Base-by-base conservation (phyloP, 2,888 invertebrate genomes). In the Standfussiana lucernea region DNA sequence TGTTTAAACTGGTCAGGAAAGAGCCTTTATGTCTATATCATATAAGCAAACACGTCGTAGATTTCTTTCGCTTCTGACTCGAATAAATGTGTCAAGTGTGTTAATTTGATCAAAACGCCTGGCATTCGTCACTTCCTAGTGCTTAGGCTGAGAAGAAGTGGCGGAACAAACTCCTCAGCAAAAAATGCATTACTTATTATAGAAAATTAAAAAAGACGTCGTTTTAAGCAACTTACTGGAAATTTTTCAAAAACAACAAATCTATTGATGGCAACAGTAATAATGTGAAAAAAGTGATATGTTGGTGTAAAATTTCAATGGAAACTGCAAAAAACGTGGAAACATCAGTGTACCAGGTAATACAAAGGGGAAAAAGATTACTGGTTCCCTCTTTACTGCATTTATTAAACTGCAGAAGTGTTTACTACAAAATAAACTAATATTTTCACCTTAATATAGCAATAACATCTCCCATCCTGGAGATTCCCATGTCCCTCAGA, bases 401-500 rank as follows among this genome's bases (percentile, higher is more conserved):
- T 28, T 28, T 28, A 53, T 50, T 11, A 50, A 50, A 53, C n/a
- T n/a, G 1, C 15, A 2, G 53, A 28, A 56, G 24, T 10, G 24
- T 50, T n/a, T 11, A 24, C 24, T 6, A 28, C 4, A 32, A 50
- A 71, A 18, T 40, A 50, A 53, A 50, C 21, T 13, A 62, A 62
- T n/a, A 24, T 28, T 61, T 80, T 88, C 90, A 98, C 98, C 97
- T 97, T 94, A 97, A 97, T 97, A 97, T 98, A 95, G 97, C 98
- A 96, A 97, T 98, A 93, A 94, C 98, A 94, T 97, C 98, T 90
- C 94, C 97, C 97, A 97, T 99, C 97, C 91, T 97, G 0, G 97
- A 97, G 47, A 99, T 98, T 0, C 98, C 99, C 99, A 99, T 99
- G 87, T 99, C 99, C 75, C 98, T 97, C 3, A 99, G 94, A 91